These are phyloP conservation scores for Mesocentrotus franciscanus DNA, from an alignment of 53 echinoderm and acorn worm genomes.

Conservation along the genomic window DNA sequence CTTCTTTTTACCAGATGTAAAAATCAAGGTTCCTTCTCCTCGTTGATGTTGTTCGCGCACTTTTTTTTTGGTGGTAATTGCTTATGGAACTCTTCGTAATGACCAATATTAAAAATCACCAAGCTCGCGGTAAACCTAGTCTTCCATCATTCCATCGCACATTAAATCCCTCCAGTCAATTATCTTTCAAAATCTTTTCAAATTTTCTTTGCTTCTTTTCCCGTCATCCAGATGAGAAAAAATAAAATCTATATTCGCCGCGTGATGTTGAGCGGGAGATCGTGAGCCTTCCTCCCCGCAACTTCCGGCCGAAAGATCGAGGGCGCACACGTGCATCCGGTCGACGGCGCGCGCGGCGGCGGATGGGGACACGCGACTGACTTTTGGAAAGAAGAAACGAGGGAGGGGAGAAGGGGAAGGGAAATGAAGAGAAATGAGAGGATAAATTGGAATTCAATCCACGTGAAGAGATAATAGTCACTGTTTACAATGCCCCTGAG, in stretches of 20 bases:
- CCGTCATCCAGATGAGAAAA: not conserved
- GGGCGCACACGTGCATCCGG: constrained; percentile 65
- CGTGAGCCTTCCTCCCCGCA: constrained; percentile 62
- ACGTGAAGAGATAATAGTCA: constrained; percentile 55
- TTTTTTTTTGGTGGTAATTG: too few relatives aligned
- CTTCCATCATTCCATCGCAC: constrained; percentile 57
- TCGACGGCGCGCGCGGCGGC: not conserved
- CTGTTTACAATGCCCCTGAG: constrained; percentile 60
- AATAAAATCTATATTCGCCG: constrained; percentile 43
- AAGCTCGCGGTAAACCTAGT: not conserved
- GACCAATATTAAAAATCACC: constrained; percentile 43
- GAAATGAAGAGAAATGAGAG: constrained; percentile 52
- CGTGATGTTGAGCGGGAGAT: constrained; percentile 39
- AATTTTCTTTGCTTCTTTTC: constrained; percentile 35
- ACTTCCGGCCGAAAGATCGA: constrained; percentile 60
- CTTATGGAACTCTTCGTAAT: not conserved
- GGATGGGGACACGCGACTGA: constrained; percentile 1
- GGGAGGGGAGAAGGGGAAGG: constrained; percentile 9
- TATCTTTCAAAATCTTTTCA: constrained; percentile 49
- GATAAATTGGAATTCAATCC: constrained; percentile 58
- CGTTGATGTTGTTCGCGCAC: too few relatives aligned
- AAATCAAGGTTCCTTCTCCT: too few relatives aligned
- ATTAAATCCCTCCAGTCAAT: constrained; percentile 47
- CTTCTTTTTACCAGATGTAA: too few relatives aligned
- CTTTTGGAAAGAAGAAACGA: not conserved